Conservation (phyloP, 2,797 vertebrate genomes). For the Notolepis coatsorum region DNA sequence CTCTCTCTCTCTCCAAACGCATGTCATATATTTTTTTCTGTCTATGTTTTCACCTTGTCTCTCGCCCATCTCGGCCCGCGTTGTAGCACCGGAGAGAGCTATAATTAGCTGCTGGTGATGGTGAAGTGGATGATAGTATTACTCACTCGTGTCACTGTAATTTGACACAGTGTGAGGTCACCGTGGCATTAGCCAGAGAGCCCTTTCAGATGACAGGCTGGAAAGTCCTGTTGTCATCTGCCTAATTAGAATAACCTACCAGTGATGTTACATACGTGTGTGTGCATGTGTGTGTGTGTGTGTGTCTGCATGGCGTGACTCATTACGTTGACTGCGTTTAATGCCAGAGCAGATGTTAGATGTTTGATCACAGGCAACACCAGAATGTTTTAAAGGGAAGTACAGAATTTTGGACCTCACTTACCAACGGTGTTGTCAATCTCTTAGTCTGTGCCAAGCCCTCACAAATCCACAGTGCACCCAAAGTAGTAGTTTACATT, state of each 20-base stretch:
- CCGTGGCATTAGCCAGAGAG: slow-evolving; percentile 31
- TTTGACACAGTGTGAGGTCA: slow-evolving; percentile 44
- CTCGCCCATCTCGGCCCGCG: slow-evolving; percentile 3
- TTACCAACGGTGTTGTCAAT: no score
- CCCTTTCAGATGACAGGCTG: slow-evolving; percentile 35
- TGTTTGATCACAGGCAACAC: background rate
- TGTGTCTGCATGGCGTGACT: background rate
- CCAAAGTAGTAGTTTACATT: no score
- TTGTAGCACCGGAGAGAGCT: slow-evolving; percentile 24
- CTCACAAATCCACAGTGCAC: no score
- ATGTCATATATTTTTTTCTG: background rate
- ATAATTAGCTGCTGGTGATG: slow-evolving; percentile 49
- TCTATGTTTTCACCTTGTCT: slow-evolving; percentile 7
- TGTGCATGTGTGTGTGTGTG: background rate
- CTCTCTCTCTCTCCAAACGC: background rate
- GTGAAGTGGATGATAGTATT: slow-evolving; percentile 20
- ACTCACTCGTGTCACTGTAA: slow-evolving; percentile 32
- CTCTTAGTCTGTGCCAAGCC: no score
- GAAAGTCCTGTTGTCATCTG: slow-evolving; percentile 40
- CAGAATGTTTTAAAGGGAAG: no score
- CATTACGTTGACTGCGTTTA: slow-evolving; percentile 5
- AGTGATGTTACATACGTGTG: background rate
- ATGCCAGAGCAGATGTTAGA: background rate
- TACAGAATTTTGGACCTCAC: no score
- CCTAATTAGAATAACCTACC: slow-evolving; percentile 42